Conservation (phyloP, 2,113 vertebrate genomes). For the Sander vitreus region DNA sequence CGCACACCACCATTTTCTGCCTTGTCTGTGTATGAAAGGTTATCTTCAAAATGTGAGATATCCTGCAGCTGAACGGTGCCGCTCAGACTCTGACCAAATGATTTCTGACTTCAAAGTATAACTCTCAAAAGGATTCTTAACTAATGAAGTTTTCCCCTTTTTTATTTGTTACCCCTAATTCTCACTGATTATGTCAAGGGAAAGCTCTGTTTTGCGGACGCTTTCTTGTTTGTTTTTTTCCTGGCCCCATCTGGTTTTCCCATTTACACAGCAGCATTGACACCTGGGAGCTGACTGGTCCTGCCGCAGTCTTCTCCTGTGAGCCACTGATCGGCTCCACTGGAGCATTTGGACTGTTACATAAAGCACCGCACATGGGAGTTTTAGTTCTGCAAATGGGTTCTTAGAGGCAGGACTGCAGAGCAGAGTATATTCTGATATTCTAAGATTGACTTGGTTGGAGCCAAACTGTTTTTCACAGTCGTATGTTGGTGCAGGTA, state of each 20-base stretch:
- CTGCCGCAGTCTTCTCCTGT: slow-evolving; percentile 6
- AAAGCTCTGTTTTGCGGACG: not conserved
- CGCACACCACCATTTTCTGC: not conserved
- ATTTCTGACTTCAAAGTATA: slow-evolving; percentile 57
- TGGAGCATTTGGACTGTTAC: not conserved
- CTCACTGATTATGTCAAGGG: not conserved
- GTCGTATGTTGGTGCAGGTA: no score
- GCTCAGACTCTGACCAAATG: slow-evolving; percentile 36
- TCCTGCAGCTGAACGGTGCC: slow-evolving; percentile 21
- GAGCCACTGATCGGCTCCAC: slow-evolving; percentile 12
- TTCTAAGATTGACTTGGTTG: no score
- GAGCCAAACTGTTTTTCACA: no score
- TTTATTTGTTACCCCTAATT: not conserved
- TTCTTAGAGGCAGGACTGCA: slow-evolving; percentile 4
- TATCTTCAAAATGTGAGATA: slow-evolving; percentile 10
- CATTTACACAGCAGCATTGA: not conserved
- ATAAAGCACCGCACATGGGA: not conserved
- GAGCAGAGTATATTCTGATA: no score
- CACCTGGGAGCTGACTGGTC: slow-evolving; percentile 31
- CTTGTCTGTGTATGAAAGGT: slow-evolving; percentile 15
- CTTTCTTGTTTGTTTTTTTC: not conserved
- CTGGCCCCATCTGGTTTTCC: slow-evolving; percentile 15
- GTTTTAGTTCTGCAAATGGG: slow-evolving; percentile 1
- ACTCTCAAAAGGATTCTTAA: slow-evolving; percentile 39
- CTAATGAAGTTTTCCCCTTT: slow-evolving; percentile 22